Base-by-base conservation (phyloP, 2,888 invertebrate species). In the Lasioglossum calceatum region DNA sequence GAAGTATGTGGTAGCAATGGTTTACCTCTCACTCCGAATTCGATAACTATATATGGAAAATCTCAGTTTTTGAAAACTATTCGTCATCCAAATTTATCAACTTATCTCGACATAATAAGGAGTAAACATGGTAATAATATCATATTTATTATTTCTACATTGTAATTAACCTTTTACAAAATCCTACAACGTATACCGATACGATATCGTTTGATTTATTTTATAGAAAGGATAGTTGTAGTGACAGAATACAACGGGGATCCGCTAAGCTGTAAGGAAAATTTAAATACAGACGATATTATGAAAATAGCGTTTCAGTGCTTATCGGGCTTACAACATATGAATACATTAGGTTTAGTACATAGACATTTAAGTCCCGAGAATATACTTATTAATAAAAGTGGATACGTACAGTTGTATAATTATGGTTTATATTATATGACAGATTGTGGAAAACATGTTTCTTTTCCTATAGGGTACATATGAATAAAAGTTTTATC, bases 1-100 rank as follows among this genome's bases (percentile, higher is more conserved):
- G 98, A 99, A 95, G 97, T 97, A 79, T 99, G 99, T 95, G 99
- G 99, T 16, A 98, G 98, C 90, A 99, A 99, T 96, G 99, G 99
- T 1, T 96, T 99, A 75, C 99, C 99, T 0, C 96, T 99, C 36
- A 99, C 99, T 1, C 99, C 99, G 3, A 99, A 99, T 95, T 99
- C 99, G 0, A 98, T 99, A 87, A 98, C 98, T 81, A 99, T 99
- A 93, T 96, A 98, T 81, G 99, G 99, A 12, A 96, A 97, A 93
- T 98, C 99, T 44, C 99, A 99, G 94, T 96, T 97, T 85, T 96
- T 99, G 27, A 97, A 98, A 93, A 97, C 97, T 0, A 96, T 98
- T 78, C 96, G 97, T 84, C 98, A 99, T 95, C 97, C 97, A 0
- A 97, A 98, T 95, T 96, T 99, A 77, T 98, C 98, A 93, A 97